Evolutionary conservation across 2,113 vertebrate species (phyloP), one percentile per base, ranked within the genome.

Genomic region (Willisornis vidua): DNA sequence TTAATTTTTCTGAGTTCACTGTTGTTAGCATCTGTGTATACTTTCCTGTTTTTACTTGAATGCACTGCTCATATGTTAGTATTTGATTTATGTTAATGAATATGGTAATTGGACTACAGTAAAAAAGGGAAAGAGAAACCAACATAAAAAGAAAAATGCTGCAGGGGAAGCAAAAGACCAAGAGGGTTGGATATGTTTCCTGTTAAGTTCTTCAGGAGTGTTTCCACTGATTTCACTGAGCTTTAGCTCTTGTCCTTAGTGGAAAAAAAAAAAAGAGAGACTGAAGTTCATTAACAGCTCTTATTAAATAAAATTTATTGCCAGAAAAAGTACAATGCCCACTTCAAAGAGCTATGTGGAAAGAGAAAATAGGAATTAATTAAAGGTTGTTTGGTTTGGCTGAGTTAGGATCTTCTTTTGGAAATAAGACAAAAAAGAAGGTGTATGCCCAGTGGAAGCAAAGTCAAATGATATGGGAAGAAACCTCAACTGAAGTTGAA

Each of bases 51-150:
- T 83, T 76, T 59, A 35, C 39, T 73, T 79, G 78, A 84, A 75
- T 75, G 71, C 35, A 67, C n/a, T 41, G 33, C 45, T 83, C 20
- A 8, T 83, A 77, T 79, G 14, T 78, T 72, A 70, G 35, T 35
- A n/a, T 83, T 95, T 90, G 65, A 75, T 91, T 96, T 87, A 41
- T 90, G 46, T 39, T 90, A 62, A 87, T 70, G 61, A 73, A 86
- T 20, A 89, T 1, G 5, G 49, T 71, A 81, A 70, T 62, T 67
- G 48, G 13, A 35, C 57, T 31, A 77, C 71, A 49, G 51, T 4
- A 6, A 71, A 88, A 92, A 16, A 93, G 15, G 12, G 29, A 71
- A 87, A 86, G 51, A 63, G 24, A 65, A 87, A 86, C 4, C 10
- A 87, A 41, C 46, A 41, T 19, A 33, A 59, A 65, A 89, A 82